Evolutionary conservation across 2,113 vertebrate genomes (phyloP).

Genomic region (Symphodus melops): DNA sequence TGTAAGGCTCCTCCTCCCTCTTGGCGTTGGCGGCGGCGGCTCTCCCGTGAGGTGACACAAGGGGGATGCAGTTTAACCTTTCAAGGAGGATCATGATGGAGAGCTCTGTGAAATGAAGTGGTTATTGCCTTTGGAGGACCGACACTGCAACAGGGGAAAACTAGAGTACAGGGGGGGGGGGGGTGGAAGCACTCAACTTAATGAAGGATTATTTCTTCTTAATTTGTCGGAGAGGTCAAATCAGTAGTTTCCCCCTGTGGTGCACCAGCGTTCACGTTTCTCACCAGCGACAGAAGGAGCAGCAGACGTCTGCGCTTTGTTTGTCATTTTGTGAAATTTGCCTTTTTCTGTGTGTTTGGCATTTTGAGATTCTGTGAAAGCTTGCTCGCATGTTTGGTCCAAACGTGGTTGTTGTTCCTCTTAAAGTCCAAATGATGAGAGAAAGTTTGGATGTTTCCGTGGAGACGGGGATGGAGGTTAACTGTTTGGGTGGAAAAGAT

Average conservation of each 20-base stretch:
- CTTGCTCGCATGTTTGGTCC: neutral
- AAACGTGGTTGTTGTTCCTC: conserved; percentile 5
- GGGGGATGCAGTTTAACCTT: conserved; percentile 50
- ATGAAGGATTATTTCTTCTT: conserved; percentile 42
- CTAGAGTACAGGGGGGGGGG: conserved; percentile 2
- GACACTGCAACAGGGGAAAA: conserved; percentile 4
- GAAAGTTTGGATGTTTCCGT: neutral
- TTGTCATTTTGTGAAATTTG: neutral
- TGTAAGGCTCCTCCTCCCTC: conserved; percentile 20
- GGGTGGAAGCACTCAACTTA: conserved; percentile 18
- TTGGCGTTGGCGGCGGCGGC: conserved; percentile 17
- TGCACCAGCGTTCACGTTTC: neutral
- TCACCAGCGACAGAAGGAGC: neutral
- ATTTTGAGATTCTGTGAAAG: conserved; percentile 6
- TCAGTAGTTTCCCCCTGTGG: neutral
- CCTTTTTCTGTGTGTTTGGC: no score
- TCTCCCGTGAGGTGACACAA: conserved; percentile 29
- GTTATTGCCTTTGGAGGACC: conserved; percentile 40
- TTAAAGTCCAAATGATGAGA: conserved; percentile 8
- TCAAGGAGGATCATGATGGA: conserved; percentile 35
- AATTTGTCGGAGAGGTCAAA: conserved; percentile 38
- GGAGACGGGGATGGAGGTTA: neutral
- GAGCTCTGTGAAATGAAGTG: conserved; percentile 43
- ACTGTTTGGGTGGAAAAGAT: conserved; percentile 9
- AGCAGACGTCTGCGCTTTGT: neutral